Percentiles rank a stretch among this genome's conserved stretches.
These are phyloP conservation scores for Leistus spinibarbis DNA, from an alignment of 2,888 invertebrate genomes.

Conservation along the genomic window DNA sequence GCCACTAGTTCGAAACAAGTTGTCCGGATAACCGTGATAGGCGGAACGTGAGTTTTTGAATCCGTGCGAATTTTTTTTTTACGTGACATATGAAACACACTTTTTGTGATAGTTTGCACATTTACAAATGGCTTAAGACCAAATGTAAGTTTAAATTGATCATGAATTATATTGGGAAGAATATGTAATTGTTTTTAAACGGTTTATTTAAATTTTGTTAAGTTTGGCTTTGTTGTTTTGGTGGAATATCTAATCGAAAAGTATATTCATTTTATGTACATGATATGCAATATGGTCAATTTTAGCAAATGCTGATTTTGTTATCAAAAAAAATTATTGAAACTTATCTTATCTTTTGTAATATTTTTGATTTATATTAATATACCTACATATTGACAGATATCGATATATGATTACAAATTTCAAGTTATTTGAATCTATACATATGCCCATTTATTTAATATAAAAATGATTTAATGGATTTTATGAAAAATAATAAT, in stretches of 20 bases:
- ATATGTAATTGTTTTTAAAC: not conserved
- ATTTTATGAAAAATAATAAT: too few relatives aligned
- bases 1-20: slow-evolving; percentile 16
- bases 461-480: too few relatives aligned
- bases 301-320: not conserved
- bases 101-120: slow-evolving; percentile 6
- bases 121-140: not conserved
- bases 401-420: too few relatives aligned
- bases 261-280: not conserved
- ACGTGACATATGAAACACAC: not conserved
- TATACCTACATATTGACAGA: too few relatives aligned
- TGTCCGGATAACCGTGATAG: slow-evolving; percentile 1
- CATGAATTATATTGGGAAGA: not conserved
- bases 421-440: too few relatives aligned
- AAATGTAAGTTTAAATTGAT: not conserved
- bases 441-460: too few relatives aligned
- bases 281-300: not conserved
- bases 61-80: slow-evolving; percentile 1
- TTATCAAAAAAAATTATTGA: not conserved
- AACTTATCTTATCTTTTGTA: not conserved
- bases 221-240: not conserved
- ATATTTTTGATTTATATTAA: too few relatives aligned
- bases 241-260: not conserved
- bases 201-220: not conserved
- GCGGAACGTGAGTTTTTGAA: not conserved